phyloP scores from a whole-genome alignment of 2,113 vertebrate species.

The Psephotus haematonotus region DNA sequence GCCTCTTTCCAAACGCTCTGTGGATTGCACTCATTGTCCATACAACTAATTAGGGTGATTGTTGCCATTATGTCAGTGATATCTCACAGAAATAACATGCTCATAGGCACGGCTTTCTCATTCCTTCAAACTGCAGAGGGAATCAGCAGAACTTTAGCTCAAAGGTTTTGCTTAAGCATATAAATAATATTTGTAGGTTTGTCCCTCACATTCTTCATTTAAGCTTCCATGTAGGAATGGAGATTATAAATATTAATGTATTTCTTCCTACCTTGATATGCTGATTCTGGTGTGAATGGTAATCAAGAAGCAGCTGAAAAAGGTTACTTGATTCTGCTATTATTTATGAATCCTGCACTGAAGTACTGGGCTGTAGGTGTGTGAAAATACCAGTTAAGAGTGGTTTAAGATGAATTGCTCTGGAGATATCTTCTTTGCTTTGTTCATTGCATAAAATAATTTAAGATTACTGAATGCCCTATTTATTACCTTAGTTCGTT shows the following conservation, averaged over 20 bases:
- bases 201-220: constrained; percentile 64
- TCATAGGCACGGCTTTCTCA: background rate
- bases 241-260: constrained; percentile 75
- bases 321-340: constrained; percentile 61
- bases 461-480: constrained; percentile 1
- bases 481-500: background rate
- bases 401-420: background rate
- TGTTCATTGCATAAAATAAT: background rate
- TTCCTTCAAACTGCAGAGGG: background rate
- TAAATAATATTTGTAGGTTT: constrained; percentile 66
- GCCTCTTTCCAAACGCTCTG: background rate
- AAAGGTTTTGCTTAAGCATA: constrained; percentile 4
- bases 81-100: constrained; percentile 23
- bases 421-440: background rate
- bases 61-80: constrained; percentile 6
- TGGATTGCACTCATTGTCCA: constrained; percentile 24
- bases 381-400: constrained; percentile 49
- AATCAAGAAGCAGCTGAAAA: constrained; percentile 71
- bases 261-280: constrained; percentile 77
- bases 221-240: constrained; percentile 57
- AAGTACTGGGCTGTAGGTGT: constrained; percentile 38
- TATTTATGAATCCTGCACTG: constrained; percentile 73
- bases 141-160: background rate
- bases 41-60: constrained; percentile 33
- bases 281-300: constrained; percentile 65